Evolutionary conservation across 1,140 invertebrate genomes (phyloP).

Genomic region (Drosophila grimshawi): DNA sequence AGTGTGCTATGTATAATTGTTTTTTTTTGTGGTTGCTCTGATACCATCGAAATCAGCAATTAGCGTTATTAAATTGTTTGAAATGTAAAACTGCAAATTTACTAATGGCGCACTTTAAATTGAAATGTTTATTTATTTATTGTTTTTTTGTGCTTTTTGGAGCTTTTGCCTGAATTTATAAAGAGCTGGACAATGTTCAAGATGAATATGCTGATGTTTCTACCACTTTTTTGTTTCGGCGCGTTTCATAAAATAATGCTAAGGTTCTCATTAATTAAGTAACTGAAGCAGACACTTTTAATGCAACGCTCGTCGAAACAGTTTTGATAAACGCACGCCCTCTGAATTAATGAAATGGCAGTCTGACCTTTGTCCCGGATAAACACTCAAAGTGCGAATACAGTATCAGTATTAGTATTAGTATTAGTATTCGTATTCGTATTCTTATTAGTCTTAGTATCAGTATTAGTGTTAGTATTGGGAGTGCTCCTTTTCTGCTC

Average conservation of each 20-base stretch:
- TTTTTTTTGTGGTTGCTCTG: not conserved
- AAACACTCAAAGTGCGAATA: not conserved
- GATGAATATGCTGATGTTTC: too few relatives aligned
- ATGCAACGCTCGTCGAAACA: constrained; percentile 45
- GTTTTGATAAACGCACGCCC: constrained; percentile 60
- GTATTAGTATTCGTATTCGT: not conserved
- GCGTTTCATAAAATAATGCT: constrained; percentile 24
- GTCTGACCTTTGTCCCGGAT: constrained; percentile 36
- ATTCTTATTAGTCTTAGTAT: not conserved
- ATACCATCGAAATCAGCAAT: constrained; percentile 40
- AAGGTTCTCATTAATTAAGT: constrained; percentile 66
- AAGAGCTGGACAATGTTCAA: too few relatives aligned
- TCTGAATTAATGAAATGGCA: constrained; percentile 70
- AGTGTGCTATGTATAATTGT: constrained; percentile 7
- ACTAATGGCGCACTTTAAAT: constrained; percentile 6
- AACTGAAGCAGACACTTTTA: constrained; percentile 58
- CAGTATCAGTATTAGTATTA: not conserved
- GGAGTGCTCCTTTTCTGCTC: constrained; percentile 14
- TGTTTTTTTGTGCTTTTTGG: too few relatives aligned
- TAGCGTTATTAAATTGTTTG: constrained; percentile 57
- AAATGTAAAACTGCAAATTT: constrained; percentile 48
- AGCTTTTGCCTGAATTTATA: too few relatives aligned
- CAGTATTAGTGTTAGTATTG: not conserved
- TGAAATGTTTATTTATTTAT: constrained; percentile 13
- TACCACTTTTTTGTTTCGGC: constrained; percentile 1